Base-by-base conservation (phyloP, 2,113 vertebrate genomes). In the Oncorhynchus kisutch region DNA sequence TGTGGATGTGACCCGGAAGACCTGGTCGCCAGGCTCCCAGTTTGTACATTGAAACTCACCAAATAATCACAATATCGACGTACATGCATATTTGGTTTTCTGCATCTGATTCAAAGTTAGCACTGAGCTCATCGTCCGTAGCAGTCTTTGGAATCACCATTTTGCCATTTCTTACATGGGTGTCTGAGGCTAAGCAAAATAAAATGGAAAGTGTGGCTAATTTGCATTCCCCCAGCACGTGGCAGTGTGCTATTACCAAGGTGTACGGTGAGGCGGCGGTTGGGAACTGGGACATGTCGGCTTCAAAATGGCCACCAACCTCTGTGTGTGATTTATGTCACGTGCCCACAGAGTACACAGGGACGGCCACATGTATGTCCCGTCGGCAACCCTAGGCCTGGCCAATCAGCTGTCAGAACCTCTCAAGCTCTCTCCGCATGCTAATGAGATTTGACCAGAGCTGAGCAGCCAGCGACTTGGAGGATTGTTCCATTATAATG, bases 291-390 rank as follows among this genome's bases (percentile, higher is more conserved):
- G 5, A 84, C 87, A 79, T 78, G 70, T 75, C 69, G 82, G 51
- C 51, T 81, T 78, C 79, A 74, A 82, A 39, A 74, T 72, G 54
- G 78, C 82, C 81, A 86, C 87, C 86, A 90, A 84, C 14, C 78
- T 85, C 83, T 84, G 81, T 82, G 79, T 82, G 81, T 83, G 48
- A 81, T 85, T 85, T 82, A 78, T 80, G 76, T 86, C 88, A 84
- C 59, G 83, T 82, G 83, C 85, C 90, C 85, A 78, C 90, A 86
- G 88, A 88, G 79, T 83, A 90, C 87, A 87, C 88, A 79, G 71
- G 16, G 72, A 78, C 83, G 81, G 89, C 93, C 93, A 84, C 93
- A 93, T 91, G 91, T 93, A 94, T 94, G 92, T 91, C 88, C 89
- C 78, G 75, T 88, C 91, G 89, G 87, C 87, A 82, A 85, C 83